Percentiles rank a stretch among this genome's conserved stretches.
phyloP scores from a whole-genome alignment of 2,113 vertebrate genomes.

The Scopus umbretta region DNA sequence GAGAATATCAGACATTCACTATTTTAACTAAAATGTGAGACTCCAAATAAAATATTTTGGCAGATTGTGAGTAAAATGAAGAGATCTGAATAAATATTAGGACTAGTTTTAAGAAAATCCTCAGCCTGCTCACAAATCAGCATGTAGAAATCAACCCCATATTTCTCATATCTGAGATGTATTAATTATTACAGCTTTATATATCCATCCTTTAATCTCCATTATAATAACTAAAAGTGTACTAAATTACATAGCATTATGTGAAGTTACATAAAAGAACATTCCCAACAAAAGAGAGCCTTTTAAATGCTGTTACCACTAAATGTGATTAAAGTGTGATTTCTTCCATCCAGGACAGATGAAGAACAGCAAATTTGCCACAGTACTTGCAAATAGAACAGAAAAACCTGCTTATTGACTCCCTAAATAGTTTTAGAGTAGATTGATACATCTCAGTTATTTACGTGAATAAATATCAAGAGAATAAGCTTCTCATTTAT shows the following conservation, averaged over 20 bases:
- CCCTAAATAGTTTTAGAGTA: constrained; percentile 20
- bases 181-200: neutral
- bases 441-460: constrained; percentile 18
- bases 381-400: constrained; percentile 13
- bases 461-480: constrained; percentile 10
- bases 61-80: neutral
- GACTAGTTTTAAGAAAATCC: neutral
- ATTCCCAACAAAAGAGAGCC: neutral
- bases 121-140: neutral
- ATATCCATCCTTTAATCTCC: neutral
- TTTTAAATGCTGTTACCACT: constrained; percentile 5
- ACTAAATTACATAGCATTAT: neutral
- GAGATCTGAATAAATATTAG: neutral
- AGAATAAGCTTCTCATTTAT: neutral
- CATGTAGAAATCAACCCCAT: neutral
- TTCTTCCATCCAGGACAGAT: constrained; percentile 15
- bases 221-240: neutral
- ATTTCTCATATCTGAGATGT: neutral
- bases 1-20: neutral
- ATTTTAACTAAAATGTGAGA: neutral
- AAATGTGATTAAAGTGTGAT: constrained; percentile 29
- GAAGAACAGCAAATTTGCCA: neutral
- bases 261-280: constrained; percentile 24
- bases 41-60: neutral
- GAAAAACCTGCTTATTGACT: constrained; percentile 18